Conservation (phyloP, 2,888 invertebrate genomes). For the Heliconius aoede region DNA sequence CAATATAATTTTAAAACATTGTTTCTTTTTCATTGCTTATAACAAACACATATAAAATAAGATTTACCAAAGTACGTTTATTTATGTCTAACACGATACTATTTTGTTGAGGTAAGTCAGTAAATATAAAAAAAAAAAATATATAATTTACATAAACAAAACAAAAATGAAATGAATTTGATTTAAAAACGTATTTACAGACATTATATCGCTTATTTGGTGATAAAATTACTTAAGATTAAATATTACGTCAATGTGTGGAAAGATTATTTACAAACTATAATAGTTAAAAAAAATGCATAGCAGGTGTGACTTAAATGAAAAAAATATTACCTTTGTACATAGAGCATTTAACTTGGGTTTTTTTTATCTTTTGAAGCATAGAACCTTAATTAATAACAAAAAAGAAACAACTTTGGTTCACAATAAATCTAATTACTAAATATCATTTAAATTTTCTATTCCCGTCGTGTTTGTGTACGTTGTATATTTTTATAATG, state of each 20-base stretch:
- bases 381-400: too few species aligned
- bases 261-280: too few species aligned
- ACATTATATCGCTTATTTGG: too few species aligned
- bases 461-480: conserved; percentile 66
- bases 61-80: background rate
- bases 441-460: conserved; percentile 56
- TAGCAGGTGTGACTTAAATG: too few species aligned
- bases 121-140: background rate
- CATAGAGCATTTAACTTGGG: too few species aligned
- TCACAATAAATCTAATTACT: background rate
- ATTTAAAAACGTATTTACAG: background rate
- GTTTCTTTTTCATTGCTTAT: too few species aligned
- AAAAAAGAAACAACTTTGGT: conserved; percentile 14
- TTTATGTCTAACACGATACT: background rate
- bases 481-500: conserved; percentile 70
- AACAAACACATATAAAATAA: background rate
- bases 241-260: too few species aligned
- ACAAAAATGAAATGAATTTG: background rate
- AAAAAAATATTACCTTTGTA: too few species aligned
- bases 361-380: too few species aligned
- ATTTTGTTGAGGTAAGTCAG: background rate
- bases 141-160: background rate
- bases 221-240: too few species aligned
- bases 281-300: too few species aligned
- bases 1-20: too few species aligned